Evolutionary conservation across 2,888 invertebrate species (phyloP).

Genomic region (Agrochola circellaris): DNA sequence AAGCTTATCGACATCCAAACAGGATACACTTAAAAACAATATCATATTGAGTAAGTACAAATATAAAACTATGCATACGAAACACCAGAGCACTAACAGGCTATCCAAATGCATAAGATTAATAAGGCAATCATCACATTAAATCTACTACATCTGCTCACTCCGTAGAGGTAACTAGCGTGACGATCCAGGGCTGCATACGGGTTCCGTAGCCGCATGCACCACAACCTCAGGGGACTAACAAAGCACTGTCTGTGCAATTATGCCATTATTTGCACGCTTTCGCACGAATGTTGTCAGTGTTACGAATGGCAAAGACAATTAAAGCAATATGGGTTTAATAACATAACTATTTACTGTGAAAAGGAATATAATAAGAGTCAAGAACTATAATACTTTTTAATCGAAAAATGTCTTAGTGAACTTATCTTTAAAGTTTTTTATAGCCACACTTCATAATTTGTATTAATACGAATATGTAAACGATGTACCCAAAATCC

Average conservation of each 20-base stretch:
- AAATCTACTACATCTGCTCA: conserved; percentile 44
- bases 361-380: background rate
- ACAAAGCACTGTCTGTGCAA: conserved; percentile 54
- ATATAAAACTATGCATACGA: background rate
- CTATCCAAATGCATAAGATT: conserved; percentile 26
- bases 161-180: conserved; percentile 39
- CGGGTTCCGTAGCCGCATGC: conserved; percentile 33
- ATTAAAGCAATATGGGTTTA: conserved; percentile 23
- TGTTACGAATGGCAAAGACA: conserved; percentile 21
- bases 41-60: background rate
- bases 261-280: conserved; percentile 57
- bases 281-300: conserved; percentile 49
- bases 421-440: background rate
- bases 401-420: background rate
- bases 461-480: background rate
- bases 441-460: background rate
- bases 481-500: conserved; percentile 38
- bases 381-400: background rate
- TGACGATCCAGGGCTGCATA: conserved; percentile 29
- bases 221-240: conserved; percentile 53
- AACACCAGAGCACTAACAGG: background rate
- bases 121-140: conserved; percentile 39
- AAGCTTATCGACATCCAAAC: background rate
- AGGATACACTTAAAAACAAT: background rate
- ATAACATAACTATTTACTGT: background rate